Evolutionary conservation across 2,888 invertebrate genomes (phyloP).

Genomic region (Plusia festucae): DNA sequence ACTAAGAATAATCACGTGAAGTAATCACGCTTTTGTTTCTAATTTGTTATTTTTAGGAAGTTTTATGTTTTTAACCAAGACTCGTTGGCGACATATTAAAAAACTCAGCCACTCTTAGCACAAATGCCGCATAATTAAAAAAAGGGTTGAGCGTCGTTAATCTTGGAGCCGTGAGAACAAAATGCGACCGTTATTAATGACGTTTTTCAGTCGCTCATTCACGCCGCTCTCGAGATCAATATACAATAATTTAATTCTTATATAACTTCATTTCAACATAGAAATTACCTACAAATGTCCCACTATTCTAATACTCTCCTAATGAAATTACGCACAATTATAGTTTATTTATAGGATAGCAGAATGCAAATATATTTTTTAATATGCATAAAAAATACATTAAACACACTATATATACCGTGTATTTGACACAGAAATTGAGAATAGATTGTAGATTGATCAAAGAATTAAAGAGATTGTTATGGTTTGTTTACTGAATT

Average conservation of each 20-base stretch:
- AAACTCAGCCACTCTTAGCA: slow-evolving; percentile 59
- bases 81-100: slow-evolving; percentile 63
- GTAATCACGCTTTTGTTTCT: slow-evolving; percentile 52
- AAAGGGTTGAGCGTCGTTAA: slow-evolving; percentile 76
- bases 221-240: slow-evolving; percentile 66
- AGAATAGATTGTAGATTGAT: too few relatives aligned
- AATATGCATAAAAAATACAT: too few relatives aligned
- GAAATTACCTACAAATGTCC: too few relatives aligned
- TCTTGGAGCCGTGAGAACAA: slow-evolving; percentile 69
- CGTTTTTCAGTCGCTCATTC: slow-evolving; percentile 51
- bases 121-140: slow-evolving; percentile 78
- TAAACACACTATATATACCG: too few relatives aligned
- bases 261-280: slow-evolving; percentile 16
- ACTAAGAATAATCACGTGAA: slow-evolving; percentile 27
- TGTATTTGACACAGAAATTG: too few relatives aligned
- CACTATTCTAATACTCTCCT: too few relatives aligned
- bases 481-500: too few relatives aligned
- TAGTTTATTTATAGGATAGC: too few relatives aligned
- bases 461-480: too few relatives aligned
- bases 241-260: slow-evolving; percentile 56
- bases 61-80: slow-evolving; percentile 49
- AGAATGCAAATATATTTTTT: too few relatives aligned
- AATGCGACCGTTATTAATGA: slow-evolving; percentile 72
- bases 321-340: too few relatives aligned
- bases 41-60: slow-evolving; percentile 55